These are phyloP conservation scores for Eurystomus glaucurus DNA, from an alignment of 2,797 vertebrate genomes.

Conservation along the genomic window DNA sequence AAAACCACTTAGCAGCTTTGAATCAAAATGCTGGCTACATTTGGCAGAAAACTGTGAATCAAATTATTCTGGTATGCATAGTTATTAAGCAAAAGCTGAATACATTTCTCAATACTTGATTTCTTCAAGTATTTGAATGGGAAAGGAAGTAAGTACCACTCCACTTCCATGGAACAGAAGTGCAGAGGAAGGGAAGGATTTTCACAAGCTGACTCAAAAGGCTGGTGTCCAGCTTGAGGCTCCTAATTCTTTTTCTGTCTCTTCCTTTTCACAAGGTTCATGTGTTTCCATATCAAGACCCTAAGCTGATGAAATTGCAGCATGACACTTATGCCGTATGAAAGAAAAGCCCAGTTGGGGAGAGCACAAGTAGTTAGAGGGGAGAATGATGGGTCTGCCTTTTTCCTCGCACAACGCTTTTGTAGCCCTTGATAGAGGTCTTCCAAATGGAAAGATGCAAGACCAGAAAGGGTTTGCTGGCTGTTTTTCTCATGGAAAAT, in stretches of 20 bases:
- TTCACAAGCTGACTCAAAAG: slow-evolving; percentile 4
- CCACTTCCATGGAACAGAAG: neutral
- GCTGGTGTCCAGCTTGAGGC: neutral
- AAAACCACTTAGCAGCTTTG: slow-evolving; percentile 57
- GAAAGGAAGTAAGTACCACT: slow-evolving; percentile 29
- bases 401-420: neutral
- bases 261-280: neutral
- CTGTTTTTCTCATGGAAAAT: neutral
- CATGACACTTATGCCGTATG: neutral
- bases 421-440: neutral
- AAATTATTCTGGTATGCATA: slow-evolving; percentile 48
- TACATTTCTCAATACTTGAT: slow-evolving; percentile 41
- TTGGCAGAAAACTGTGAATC: slow-evolving; percentile 56
- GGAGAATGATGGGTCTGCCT: neutral
- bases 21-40: slow-evolving; percentile 53
- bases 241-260: neutral
- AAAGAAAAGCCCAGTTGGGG: neutral
- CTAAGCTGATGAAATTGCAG: neutral
- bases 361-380: neutral
- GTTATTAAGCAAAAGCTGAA: slow-evolving; percentile 62
- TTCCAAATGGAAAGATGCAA: neutral
- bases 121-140: slow-evolving; percentile 55
- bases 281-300: neutral
- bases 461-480: neutral
- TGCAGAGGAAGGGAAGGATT: neutral